A percentile compares a stretch with the other conserved stretches of the same genome.
Conservation (phyloP, 35 echinoderm and acorn worm species). For the Ophioderma brevispina region DNA sequence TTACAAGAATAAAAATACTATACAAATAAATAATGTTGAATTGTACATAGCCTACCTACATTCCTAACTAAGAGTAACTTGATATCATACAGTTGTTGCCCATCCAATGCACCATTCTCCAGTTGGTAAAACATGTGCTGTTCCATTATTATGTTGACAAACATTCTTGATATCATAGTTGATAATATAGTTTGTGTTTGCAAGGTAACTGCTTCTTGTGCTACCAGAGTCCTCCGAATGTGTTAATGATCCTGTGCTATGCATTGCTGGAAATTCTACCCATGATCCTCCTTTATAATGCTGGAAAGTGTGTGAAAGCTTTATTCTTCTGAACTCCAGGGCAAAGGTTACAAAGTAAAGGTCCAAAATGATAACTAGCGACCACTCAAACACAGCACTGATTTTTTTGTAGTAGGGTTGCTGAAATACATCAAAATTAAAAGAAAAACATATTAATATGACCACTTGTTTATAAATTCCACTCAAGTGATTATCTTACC, state of each 20-base stretch:
- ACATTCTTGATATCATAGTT: background rate
- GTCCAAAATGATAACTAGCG: background rate
- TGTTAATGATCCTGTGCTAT: background rate
- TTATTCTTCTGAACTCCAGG: background rate
- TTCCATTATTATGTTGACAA: background rate
- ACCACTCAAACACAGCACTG: background rate
- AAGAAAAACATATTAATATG: too few relatives aligned
- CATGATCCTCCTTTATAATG: background rate
- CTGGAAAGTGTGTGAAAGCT: background rate
- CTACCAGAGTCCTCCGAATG: background rate
- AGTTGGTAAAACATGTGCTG: background rate
- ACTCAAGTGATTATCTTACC: too few relatives aligned
- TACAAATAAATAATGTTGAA: too few relatives aligned
- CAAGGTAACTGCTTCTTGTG: background rate
- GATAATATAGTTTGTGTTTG: background rate
- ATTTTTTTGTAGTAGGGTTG: slow-evolving; percentile 5
- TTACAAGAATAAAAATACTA: too few relatives aligned
- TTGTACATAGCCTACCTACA: too few relatives aligned
- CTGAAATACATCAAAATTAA: too few relatives aligned
- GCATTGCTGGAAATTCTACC: background rate
- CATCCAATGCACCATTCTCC: background rate
- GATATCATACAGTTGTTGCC: background rate
- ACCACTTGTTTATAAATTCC: too few relatives aligned
- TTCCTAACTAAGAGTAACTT: too few relatives aligned
- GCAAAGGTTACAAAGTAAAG: background rate